Base-by-base conservation (phyloP, 2,113 vertebrate species). In the Jacana jacana region DNA sequence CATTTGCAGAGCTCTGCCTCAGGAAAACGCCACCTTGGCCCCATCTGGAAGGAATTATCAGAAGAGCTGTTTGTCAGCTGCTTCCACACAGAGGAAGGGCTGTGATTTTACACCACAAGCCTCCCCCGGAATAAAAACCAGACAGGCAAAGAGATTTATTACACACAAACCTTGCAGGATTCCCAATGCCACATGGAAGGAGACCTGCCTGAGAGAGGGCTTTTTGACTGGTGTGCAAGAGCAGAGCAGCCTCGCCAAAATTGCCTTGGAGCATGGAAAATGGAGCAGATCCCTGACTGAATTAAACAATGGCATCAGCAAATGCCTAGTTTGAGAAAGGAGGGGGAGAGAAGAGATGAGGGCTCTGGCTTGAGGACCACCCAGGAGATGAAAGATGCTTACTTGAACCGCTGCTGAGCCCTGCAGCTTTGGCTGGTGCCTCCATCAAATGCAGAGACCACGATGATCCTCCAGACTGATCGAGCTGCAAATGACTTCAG, bases 231-330 rank as follows among this genome's bases (percentile, higher is more conserved):
- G 86, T 92, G n/a, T 20, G 78, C 31, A 31, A 63, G 91, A 89
- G 27, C 42, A 54, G 54, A 69, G 42, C 72, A 81, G 89, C 92
- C 90, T 81, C 1, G 1, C 88, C 86, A 88, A 82, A 95, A 95
- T 69, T 57, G 86, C 80, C 95, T 96, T 24, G 76, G 90, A 93
- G 95, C 89, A 69, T 95, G 95, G 96, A 83, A 95, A 96, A 97
- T 91, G 91, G 55, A 94, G 86, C 86, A 86, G 92, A 94, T 84
- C 95, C 72, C 66, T 22, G 82, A 89, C 93, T 77, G 94, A 75
- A 40, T 70, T 42, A 49, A 88, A 96, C 76, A 89, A 83, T 76
- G 92, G 86, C 87, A 93, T 79, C 95, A 95, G 87, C 84, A 86
- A 85, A 92, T 20, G 93, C 35, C 60, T 37, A 0, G 55, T 9